A percentile compares a stretch with the other conserved stretches of the same genome.
These are phyloP conservation scores for Embidobia sp. DNA, from an alignment of 2,888 invertebrate genomes.

Conservation along the genomic window DNA sequence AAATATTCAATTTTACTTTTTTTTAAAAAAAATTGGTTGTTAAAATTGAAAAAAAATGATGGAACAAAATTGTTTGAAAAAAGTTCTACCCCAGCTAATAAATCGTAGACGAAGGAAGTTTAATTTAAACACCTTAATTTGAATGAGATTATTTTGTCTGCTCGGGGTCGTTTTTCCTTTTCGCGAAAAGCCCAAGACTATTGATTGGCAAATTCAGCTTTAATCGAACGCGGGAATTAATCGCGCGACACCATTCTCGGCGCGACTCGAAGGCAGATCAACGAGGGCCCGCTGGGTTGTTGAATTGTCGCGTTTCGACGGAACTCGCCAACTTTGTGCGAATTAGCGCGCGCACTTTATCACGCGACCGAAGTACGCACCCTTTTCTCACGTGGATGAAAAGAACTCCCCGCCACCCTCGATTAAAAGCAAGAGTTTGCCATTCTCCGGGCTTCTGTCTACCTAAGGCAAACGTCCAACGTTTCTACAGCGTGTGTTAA, in stretches of 20 bases:
- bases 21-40: too few species aligned
- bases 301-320: slow-evolving; percentile 46
- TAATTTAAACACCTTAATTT: slow-evolving; percentile 12
- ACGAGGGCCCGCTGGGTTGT: too few species aligned
- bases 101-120: slow-evolving; percentile 8
- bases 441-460: slow-evolving; percentile 42
- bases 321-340: slow-evolving; percentile 36
- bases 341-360: slow-evolving; percentile 32
- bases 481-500: slow-evolving; percentile 16
- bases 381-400: slow-evolving; percentile 49
- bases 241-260: slow-evolving; percentile 6
- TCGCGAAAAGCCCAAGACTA: slow-evolving; percentile 3
- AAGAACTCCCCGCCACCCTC: slow-evolving; percentile 23
- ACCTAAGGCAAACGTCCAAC: slow-evolving; percentile 24
- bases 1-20: too few species aligned
- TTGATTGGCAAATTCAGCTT: slow-evolving; percentile 24
- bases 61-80: too few species aligned
- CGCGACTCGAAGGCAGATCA: slow-evolving; percentile 12
- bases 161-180: slow-evolving; percentile 3
- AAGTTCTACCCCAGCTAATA: not conserved
- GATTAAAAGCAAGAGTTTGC: slow-evolving; percentile 57
- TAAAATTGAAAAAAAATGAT: too few species aligned
- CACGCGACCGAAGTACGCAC: slow-evolving; percentile 52
- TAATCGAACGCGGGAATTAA: slow-evolving; percentile 39
- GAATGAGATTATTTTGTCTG: too few species aligned